These are phyloP conservation scores for Pardalotus punctatus DNA, from an alignment of 2,113 vertebrate genomes.

Conservation along the genomic window DNA sequence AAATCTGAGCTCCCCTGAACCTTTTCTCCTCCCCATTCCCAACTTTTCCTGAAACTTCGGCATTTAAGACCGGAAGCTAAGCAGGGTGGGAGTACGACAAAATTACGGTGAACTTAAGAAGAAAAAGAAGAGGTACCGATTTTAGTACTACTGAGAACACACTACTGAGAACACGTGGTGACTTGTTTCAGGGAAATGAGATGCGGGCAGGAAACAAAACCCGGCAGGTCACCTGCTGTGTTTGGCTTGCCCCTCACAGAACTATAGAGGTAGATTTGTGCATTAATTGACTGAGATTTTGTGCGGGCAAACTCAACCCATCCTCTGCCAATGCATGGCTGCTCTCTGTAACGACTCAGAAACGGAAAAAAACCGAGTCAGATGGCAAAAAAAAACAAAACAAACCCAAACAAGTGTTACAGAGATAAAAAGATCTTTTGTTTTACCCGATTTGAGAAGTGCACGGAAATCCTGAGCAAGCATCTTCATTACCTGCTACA, in stretches of 20 bases:
- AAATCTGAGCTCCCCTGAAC: not conserved
- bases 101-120: accelerated
- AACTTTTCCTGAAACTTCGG: not conserved
- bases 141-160: not conserved
- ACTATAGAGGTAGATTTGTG: accelerated
- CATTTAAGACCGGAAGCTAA: not conserved
- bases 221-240: not conserved
- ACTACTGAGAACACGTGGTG: not conserved
- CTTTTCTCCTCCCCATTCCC: not conserved
- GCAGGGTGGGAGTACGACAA: not conserved
- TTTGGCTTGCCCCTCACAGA: not conserved
- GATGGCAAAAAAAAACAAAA: not conserved
- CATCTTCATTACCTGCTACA: not conserved
- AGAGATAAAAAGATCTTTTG: not conserved
- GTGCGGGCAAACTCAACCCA: not conserved
- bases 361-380: not conserved
- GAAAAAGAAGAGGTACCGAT: not conserved
- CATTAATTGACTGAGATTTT: not conserved
- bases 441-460: not conserved
- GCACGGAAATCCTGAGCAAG: not conserved
- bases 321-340: not conserved
- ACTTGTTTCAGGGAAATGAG: not conserved
- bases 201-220: not conserved
- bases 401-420: not conserved
- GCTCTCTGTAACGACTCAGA: not conserved